Evolutionary conservation across 2,888 invertebrate genomes (phyloP).

Genomic region (Neoaliturus tenellus): DNA sequence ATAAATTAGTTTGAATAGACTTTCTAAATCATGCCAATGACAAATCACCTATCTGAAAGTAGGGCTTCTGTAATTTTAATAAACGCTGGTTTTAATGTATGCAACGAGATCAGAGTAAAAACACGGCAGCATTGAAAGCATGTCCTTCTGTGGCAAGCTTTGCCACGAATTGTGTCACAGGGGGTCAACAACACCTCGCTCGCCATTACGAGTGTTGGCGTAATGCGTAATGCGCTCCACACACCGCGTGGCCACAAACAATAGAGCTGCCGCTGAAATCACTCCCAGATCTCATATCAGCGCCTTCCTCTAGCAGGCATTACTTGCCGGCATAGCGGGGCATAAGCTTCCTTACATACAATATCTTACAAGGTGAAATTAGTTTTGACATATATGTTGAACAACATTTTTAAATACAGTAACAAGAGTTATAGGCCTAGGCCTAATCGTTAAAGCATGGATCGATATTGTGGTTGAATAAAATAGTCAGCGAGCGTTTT

Average conservation of each 20-base stretch:
- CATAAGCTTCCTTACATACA: too few relatives aligned
- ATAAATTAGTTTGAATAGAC: too few relatives aligned
- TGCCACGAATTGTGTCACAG: background rate
- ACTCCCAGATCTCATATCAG: constrained; percentile 29
- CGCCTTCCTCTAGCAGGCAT: constrained; percentile 13
- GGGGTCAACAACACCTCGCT: constrained; percentile 23
- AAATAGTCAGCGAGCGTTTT: too few relatives aligned
- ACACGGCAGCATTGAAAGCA: background rate
- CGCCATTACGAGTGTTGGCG: constrained; percentile 11
- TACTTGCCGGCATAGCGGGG: background rate
- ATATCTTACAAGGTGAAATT: too few relatives aligned
- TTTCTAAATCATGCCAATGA: too few relatives aligned
- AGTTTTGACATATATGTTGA: too few relatives aligned
- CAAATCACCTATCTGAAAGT: too few relatives aligned
- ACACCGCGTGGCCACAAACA: constrained; percentile 11
- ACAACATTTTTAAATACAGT: too few relatives aligned
- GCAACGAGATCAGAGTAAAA: background rate
- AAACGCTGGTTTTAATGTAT: background rate
- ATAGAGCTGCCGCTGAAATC: constrained; percentile 35
- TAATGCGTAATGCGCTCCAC: constrained; percentile 49
- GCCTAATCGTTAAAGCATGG: too few relatives aligned
- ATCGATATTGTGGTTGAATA: too few relatives aligned
- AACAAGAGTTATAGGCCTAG: too few relatives aligned
- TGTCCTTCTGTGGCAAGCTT: background rate
- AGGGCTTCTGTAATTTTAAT: too few relatives aligned